Evolutionary conservation across 2,888 invertebrate genomes (phyloP).

Genomic region (Pterobdella sp.): DNA sequence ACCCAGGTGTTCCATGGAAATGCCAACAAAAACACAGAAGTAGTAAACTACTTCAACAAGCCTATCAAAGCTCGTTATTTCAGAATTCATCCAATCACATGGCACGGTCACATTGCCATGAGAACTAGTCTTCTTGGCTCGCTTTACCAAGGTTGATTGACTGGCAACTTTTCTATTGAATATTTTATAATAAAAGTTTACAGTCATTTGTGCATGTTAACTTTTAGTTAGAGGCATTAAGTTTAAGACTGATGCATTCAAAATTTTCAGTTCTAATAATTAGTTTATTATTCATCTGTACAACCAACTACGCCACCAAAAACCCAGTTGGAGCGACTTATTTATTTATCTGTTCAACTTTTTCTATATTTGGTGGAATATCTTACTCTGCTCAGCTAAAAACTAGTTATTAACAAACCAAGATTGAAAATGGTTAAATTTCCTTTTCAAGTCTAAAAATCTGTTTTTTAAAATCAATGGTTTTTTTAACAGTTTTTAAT

Average conservation of each 20-base stretch:
- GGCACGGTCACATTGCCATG: slow-evolving; percentile 54
- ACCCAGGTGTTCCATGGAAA: slow-evolving; percentile 54
- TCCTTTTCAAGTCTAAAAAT: no score
- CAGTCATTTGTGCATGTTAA: no score
- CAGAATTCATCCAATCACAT: slow-evolving; percentile 54
- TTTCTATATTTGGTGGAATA: no score
- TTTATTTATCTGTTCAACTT: no score
- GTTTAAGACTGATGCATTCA: neutral
- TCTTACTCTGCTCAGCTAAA: no score
- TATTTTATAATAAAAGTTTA: neutral
- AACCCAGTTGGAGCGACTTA: no score
- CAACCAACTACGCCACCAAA: no score
- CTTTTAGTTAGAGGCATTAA: neutral
- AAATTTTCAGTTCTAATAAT: neutral
- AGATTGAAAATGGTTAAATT: no score
- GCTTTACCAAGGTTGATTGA: slow-evolving; percentile 49
- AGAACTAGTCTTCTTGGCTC: slow-evolving; percentile 55
- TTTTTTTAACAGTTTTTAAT: no score
- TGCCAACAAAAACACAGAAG: slow-evolving; percentile 53
- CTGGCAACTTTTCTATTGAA: neutral
- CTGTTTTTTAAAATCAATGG: no score
- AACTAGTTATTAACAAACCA: no score
- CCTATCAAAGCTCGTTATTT: slow-evolving; percentile 55
- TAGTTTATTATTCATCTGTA: neutral
- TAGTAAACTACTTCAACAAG: slow-evolving; percentile 54